These are phyloP conservation scores for Andrena hattorfiana DNA, from an alignment of 2,888 invertebrate genomes.

Conservation along the genomic window DNA sequence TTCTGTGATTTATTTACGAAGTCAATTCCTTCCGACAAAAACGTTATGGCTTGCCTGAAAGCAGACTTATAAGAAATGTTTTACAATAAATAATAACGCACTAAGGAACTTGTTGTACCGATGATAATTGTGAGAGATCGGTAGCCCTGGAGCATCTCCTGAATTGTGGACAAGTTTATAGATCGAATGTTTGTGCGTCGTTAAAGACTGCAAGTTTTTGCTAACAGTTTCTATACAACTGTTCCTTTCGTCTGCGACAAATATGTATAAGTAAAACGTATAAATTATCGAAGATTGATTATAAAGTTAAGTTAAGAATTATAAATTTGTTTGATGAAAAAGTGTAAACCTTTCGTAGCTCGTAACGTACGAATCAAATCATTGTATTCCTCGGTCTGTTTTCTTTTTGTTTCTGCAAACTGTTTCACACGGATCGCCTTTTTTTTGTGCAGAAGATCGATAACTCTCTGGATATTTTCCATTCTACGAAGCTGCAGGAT, in stretches of 20 bases:
- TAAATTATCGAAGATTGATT: neutral
- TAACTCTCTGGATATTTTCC: slow-evolving; percentile 41
- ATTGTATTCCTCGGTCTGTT: slow-evolving; percentile 40
- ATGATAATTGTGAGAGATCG: slow-evolving; percentile 75
- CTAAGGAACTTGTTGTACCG: slow-evolving; percentile 63
- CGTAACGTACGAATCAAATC: slow-evolving; percentile 22
- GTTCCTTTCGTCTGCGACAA: slow-evolving; percentile 44
- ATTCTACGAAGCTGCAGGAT: slow-evolving; percentile 20
- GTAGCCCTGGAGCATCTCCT: slow-evolving; percentile 68
- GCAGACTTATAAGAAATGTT: neutral
- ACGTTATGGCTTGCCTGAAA: slow-evolving; percentile 70
- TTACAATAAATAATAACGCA: slow-evolving; percentile 1
- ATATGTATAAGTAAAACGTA: neutral
- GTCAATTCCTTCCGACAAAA: slow-evolving; percentile 68
- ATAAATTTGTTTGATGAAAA: neutral
- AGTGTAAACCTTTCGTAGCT: slow-evolving; percentile 36
- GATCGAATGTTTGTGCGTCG: slow-evolving; percentile 71
- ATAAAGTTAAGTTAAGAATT: no score
- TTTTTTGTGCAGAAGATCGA: slow-evolving; percentile 22
- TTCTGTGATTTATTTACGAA: slow-evolving; percentile 67
- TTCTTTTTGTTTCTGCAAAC: slow-evolving; percentile 13
- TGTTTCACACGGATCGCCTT: slow-evolving; percentile 15
- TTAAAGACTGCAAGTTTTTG: slow-evolving; percentile 71
- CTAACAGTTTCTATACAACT: slow-evolving; percentile 60
- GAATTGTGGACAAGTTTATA: slow-evolving; percentile 72